Evolutionary conservation across 2,888 invertebrate genomes (phyloP).

Genomic region (Leptinotarsa peninsularis): DNA sequence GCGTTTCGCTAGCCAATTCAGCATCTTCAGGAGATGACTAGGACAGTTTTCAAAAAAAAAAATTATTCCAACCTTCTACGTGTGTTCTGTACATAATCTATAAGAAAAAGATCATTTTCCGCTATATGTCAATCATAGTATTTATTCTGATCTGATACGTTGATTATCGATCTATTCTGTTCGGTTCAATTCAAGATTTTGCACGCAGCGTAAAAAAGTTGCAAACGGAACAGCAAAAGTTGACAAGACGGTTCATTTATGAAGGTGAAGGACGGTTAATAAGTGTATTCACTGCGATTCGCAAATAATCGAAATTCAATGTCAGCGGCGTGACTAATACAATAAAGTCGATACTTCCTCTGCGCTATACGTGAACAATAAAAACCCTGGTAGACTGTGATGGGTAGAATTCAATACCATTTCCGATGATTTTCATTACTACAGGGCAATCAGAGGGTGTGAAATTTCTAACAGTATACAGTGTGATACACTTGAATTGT

Average conservation of each 20-base stretch:
- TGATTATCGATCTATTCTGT: background rate
- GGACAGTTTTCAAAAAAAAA: no score
- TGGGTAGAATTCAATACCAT: background rate
- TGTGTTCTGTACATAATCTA: no score
- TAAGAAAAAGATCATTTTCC: no score
- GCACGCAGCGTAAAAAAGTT: background rate
- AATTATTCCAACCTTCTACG: no score
- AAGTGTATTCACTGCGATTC: conserved; percentile 7
- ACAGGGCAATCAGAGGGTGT: no score
- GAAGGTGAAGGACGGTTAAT: conserved; percentile 19
- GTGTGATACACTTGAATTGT: no score
- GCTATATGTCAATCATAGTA: no score
- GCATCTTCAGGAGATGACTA: no score
- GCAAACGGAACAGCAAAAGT: conserved; percentile 8
- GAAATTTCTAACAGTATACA: no score
- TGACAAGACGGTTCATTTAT: conserved; percentile 5
- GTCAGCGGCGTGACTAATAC: conserved; percentile 14
- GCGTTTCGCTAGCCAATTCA: no score
- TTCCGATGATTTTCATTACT: no score
- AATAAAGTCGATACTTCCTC: conserved; percentile 16
- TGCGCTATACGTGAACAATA: background rate
- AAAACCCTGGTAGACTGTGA: background rate
- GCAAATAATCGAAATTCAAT: conserved; percentile 16
- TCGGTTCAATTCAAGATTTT: background rate
- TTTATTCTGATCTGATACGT: background rate